Evolutionary conservation across 2,888 invertebrate genomes (phyloP), one percentile per base, ranked within the genome.

Genomic region (Cosmia pyralina): DNA sequence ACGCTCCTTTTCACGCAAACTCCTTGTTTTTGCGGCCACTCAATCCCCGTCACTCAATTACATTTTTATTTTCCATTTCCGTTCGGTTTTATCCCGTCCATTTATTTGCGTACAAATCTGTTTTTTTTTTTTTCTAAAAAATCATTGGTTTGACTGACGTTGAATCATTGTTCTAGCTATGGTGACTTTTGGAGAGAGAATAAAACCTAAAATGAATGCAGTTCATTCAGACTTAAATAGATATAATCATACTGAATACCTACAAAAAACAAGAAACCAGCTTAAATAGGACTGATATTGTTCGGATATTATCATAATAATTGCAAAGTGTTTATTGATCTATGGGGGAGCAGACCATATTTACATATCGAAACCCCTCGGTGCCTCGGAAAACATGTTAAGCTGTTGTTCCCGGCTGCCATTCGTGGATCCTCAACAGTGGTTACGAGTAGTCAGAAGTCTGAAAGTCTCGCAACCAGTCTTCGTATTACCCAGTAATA

Each of bases 21-120:
- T 77, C 75, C 83, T 83, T 86, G 87, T 89, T 87, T 88, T 88
- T 87, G 83, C 83, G 83, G 77, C 79, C 89, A 90, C 90, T 88
- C 89, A 87, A 75, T 82, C 74, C 67, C 81, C 82, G 89, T 85
- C 85, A 87, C 83, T 84, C 85, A 84, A 79, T 78, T 82, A 77
- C 76, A 81, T 85, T 88, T 88, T 87, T 90, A 83, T 89, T 86
- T 87, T 87, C 76, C 68, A 76, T 82, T 87, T 86, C 76, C 79
- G 77, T 83, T 86, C 77, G 82, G 76, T 83, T 90, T 83, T 71
- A 72, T 66, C 60, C 69, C 46, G 53, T 57, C 34, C 69, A 64
- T 84, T 81, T 82, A 78, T 88, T 82, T 77, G 72, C 76, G 68
- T 60, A 75, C 67, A 73, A 50, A 72, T 69, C 65, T 71, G 60